phyloP scores from a whole-genome alignment of 2,797 vertebrate genomes.

The Myotis findleyi region DNA sequence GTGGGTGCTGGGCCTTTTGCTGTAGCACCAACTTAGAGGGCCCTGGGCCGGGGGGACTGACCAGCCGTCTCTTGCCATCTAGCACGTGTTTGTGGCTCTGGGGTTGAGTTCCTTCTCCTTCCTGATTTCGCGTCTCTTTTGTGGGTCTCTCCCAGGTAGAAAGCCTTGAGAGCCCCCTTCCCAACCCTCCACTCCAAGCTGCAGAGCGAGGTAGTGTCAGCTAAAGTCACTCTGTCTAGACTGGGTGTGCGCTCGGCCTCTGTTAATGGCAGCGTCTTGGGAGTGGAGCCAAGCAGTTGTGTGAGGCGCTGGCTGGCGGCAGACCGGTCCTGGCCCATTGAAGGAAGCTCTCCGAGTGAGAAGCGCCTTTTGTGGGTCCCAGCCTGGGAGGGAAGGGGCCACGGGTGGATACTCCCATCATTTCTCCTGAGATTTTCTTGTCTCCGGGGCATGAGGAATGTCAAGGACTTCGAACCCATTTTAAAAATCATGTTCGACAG shows the following conservation, averaged over 20 bases:
- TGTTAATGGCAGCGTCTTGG: not conserved
- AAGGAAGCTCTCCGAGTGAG: not conserved
- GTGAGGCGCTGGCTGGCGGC: not conserved
- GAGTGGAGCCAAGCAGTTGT: not conserved
- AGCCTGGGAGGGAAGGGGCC: not conserved
- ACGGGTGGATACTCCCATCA: not conserved
- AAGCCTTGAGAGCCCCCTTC: not conserved
- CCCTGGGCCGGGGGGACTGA: not conserved
- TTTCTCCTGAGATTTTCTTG: not conserved
- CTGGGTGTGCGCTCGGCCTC: not conserved
- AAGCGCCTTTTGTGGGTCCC: not conserved
- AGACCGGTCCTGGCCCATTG: not conserved
- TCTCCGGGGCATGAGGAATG: not conserved
- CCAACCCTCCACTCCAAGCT: not conserved
- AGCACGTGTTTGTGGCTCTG: not conserved
- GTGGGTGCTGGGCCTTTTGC: not conserved
- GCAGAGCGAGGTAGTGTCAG: not conserved
- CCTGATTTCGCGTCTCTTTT: accelerated
- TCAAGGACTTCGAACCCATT: not conserved
- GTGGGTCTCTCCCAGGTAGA: not conserved
- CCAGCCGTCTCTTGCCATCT: not conserved
- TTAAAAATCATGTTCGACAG: not conserved
- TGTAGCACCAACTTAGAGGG: not conserved
- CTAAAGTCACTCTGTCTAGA: not conserved
- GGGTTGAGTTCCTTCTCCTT: not conserved